phyloP scores from a whole-genome alignment of 2,113 vertebrate species.

The Taurulus bubalis region DNA sequence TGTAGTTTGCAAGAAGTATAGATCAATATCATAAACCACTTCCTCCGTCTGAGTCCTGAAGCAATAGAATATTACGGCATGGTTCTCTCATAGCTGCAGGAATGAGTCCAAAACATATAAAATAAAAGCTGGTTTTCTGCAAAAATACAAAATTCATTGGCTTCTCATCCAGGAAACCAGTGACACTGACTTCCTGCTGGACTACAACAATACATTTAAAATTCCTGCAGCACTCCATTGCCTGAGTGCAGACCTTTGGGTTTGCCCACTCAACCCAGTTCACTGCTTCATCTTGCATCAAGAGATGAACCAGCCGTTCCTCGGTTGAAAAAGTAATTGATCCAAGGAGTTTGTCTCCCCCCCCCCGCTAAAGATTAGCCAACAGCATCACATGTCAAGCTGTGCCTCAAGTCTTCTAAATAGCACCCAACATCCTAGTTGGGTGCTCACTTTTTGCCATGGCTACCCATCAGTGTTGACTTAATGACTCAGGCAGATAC shows the following conservation, averaged over 20 bases:
- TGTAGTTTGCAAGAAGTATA: neutral
- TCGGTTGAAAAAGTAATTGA: neutral
- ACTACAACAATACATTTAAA: too few species aligned
- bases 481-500: neutral
- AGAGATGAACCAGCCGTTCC: neutral
- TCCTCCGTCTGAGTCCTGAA: slow-evolving; percentile 14
- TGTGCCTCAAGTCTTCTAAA: neutral
- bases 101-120: too few species aligned
- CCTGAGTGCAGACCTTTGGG: neutral
- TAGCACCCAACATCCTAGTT: neutral
- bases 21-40: slow-evolving; percentile 36
- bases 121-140: neutral
- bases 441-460: neutral
- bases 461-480: neutral
- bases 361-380: neutral
- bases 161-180: neutral
- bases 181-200: too few species aligned
- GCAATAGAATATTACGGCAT: neutral
- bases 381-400: neutral
- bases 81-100: neutral
- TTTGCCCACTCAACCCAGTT: neutral
- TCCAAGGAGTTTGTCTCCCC: too few species aligned
- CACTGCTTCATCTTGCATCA: neutral
- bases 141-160: neutral
- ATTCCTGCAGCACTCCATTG: neutral